Conservation (phyloP, 2,113 vertebrate genomes). For the Pagrus major region DNA sequence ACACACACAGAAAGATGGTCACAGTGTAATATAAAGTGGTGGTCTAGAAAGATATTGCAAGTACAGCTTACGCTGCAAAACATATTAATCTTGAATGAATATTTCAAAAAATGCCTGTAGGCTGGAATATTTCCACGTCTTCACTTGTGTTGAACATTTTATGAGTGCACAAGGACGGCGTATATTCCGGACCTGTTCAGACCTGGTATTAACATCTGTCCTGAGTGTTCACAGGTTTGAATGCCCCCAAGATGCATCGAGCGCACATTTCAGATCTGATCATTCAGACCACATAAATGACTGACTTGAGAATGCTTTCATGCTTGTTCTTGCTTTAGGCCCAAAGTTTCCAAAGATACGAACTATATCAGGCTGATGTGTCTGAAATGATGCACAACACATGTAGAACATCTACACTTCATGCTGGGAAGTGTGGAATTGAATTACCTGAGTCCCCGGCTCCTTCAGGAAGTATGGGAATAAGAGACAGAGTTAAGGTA, state of each 20-base stretch:
- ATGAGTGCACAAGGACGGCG: neutral
- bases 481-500: conserved; percentile 40
- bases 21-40: neutral
- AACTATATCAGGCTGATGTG: neutral
- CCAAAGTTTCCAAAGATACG: neutral
- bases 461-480: conserved; percentile 70
- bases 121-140: neutral
- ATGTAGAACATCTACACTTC: neutral
- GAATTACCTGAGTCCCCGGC: conserved; percentile 74
- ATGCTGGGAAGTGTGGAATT: conserved; percentile 24
- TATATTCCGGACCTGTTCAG: too few relatives aligned
- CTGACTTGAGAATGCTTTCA: neutral
- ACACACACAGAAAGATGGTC: conserved; percentile 6
- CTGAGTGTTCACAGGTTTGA: too few relatives aligned
- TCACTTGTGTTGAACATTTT: neutral
- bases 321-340: neutral
- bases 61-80: conserved; percentile 14
- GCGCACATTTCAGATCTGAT: too few relatives aligned
- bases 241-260: too few relatives aligned
- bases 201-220: too few relatives aligned
- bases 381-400: neutral
- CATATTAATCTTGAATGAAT: conserved; percentile 7
- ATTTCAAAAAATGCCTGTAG: neutral
- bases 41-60: neutral
- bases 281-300: too few relatives aligned